These are phyloP conservation scores for Hyla sarda DNA, from an alignment of 2,113 vertebrate genomes.

Conservation along the genomic window DNA sequence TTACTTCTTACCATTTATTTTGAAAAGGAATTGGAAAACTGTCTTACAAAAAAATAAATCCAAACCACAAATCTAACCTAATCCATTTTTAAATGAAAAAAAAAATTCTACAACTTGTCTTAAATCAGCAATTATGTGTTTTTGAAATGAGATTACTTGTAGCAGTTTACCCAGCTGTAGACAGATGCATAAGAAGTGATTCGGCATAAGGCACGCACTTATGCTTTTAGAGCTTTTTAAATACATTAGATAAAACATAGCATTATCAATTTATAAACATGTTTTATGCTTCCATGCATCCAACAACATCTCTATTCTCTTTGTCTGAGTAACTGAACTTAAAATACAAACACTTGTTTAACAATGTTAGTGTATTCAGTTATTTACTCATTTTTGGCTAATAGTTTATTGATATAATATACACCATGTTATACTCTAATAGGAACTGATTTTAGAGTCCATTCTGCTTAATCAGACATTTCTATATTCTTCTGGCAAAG, in stretches of 20 bases:
- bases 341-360: conserved; percentile 34
- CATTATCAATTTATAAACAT: conserved; percentile 58
- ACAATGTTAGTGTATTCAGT: neutral
- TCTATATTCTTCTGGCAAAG: too few species aligned
- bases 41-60: conserved; percentile 35
- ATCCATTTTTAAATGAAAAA: conserved; percentile 30
- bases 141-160: conserved; percentile 24
- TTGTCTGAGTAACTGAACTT: neutral
- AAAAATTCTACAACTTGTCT: conserved; percentile 23
- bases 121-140: conserved; percentile 44
- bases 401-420: neutral
- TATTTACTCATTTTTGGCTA: neutral
- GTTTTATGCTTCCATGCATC: conserved; percentile 34
- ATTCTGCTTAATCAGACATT: neutral
- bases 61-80: conserved; percentile 25
- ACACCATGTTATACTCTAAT: neutral
- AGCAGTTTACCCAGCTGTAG: conserved; percentile 38
- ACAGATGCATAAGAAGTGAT: conserved; percentile 35
- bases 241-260: conserved; percentile 47
- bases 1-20: neutral
- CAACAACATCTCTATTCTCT: neutral
- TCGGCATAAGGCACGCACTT: conserved; percentile 41
- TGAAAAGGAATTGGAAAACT: conserved; percentile 18
- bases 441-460: too few species aligned
- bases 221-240: conserved; percentile 53